These are phyloP conservation scores for Myotis brandtii DNA, from an alignment of 2,113 vertebrate species.

Conservation along the genomic window DNA sequence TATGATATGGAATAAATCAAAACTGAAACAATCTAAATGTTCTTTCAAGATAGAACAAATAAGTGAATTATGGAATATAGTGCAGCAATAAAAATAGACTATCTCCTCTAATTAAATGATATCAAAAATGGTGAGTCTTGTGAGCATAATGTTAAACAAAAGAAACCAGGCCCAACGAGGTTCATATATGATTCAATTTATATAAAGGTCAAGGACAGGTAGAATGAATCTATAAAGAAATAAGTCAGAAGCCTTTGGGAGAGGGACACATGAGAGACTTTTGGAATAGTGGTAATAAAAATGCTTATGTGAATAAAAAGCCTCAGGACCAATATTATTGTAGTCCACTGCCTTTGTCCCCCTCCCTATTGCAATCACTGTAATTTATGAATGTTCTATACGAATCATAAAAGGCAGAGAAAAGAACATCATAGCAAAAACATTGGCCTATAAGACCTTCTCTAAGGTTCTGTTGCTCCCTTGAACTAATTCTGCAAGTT, in stretches of 20 bases:
- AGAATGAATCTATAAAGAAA: neutral
- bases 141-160: conserved; percentile 3
- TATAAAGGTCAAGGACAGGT: conserved; percentile 7
- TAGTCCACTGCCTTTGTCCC: neutral
- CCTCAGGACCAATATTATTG: neutral
- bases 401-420: neutral
- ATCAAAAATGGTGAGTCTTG: neutral
- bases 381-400: neutral
- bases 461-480: neutral
- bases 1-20: neutral
- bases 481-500: neutral
- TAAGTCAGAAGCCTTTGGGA: neutral
- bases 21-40: neutral
- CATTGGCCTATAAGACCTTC: neutral
- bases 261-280: neutral
- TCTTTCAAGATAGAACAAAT: neutral
- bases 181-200: neutral
- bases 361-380: neutral
- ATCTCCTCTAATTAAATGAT: neutral
- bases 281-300: neutral
- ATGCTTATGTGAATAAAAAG: neutral
- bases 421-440: neutral
- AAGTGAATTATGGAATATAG: neutral
- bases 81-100: neutral
- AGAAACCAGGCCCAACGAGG: neutral